These are phyloP conservation scores for Cheiracanthium punctorium DNA, from an alignment of 2,888 invertebrate genomes.

Conservation along the genomic window DNA sequence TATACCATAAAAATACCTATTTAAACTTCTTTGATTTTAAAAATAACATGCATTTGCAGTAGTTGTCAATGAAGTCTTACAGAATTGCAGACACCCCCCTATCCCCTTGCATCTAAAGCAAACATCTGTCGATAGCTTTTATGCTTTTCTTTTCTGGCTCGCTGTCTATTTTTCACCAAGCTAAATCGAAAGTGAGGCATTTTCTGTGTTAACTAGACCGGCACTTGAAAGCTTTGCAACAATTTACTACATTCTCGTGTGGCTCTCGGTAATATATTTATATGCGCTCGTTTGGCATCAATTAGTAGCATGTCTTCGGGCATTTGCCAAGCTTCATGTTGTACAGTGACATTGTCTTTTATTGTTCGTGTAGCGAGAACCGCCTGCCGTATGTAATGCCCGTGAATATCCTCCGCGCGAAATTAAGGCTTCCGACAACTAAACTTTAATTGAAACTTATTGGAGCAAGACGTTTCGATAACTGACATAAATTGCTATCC, in stretches of 20 bases:
- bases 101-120: no score
- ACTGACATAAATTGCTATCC: not conserved
- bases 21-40: no score
- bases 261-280: not conserved
- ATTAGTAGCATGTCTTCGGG: not conserved
- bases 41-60: no score
- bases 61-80: no score
- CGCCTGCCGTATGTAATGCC: not conserved
- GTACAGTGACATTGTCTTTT: not conserved
- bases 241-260: not conserved
- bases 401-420: not conserved
- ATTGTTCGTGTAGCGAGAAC: not conserved
- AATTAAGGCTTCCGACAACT: not conserved
- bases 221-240: not conserved
- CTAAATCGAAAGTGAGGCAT: slow-evolving; percentile 3
- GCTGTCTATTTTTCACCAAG: no score
- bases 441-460: not conserved
- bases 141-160: no score
- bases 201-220: not conserved
- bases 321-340: not conserved
- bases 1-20: no score
- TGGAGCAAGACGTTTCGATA: not conserved
- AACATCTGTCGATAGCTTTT: no score
- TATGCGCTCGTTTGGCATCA: not conserved
- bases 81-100: no score